phyloP scores from a whole-genome alignment of 2,888 invertebrate genomes.

The Spilarctia lutea region DNA sequence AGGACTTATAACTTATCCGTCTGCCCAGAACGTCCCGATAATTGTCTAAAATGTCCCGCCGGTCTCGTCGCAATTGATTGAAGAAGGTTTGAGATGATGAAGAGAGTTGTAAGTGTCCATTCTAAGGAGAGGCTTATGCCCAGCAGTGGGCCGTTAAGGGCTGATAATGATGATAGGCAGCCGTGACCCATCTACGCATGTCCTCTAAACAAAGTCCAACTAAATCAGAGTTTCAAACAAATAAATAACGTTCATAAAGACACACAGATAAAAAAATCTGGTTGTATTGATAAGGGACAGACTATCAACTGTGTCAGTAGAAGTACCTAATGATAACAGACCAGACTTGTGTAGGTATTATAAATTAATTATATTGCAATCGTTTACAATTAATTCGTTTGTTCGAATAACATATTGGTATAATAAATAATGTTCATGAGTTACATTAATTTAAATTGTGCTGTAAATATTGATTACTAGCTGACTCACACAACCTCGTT shows the following conservation, averaged over 20 bases:
- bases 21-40: too few relatives aligned
- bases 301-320: conserved; percentile 36
- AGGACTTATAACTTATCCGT: too few relatives aligned
- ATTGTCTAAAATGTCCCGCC: too few relatives aligned
- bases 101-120: too few relatives aligned
- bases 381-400: not conserved
- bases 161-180: too few relatives aligned
- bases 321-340: conserved; percentile 33
- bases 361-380: not conserved
- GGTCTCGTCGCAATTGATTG: too few relatives aligned
- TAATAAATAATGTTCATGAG: not conserved
- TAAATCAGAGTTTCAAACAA: not conserved
- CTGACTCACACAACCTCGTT: too few relatives aligned
- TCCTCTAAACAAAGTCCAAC: not conserved
- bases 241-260: not conserved
- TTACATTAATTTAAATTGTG: not conserved
- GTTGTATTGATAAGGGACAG: conserved; percentile 8
- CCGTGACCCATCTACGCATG: too few relatives aligned
- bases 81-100: too few relatives aligned
- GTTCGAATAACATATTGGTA: not conserved
- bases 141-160: too few relatives aligned
- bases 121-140: too few relatives aligned
- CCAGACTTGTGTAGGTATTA: conserved; percentile 13
- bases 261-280: conserved; percentile 9
- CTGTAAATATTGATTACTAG: not conserved